Conservation (phyloP, 2,888 invertebrate genomes). For the Sinotaia quadrata region DNA sequence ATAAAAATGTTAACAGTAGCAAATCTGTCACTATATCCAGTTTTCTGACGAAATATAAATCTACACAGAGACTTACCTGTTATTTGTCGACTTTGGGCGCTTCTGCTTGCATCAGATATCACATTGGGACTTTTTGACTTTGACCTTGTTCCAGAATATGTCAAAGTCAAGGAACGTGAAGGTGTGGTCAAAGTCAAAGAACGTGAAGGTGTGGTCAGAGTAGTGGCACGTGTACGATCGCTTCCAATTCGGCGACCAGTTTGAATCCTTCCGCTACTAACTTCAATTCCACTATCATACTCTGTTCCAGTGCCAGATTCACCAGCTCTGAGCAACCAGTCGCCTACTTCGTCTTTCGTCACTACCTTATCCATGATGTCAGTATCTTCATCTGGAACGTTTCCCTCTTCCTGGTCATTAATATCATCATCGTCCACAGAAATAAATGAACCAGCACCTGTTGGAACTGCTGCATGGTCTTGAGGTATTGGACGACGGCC, state of each 20-base stretch:
- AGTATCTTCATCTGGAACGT: constrained; percentile 28
- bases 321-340: no score
- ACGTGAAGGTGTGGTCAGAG: background rate
- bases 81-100: background rate
- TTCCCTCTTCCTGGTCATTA: constrained; percentile 20
- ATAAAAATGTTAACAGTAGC: no score
- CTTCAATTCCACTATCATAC: constrained; percentile 27
- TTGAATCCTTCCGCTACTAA: no score
- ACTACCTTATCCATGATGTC: constrained; percentile 26
- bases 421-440: constrained; percentile 8
- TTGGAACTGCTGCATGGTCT: no score
- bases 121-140: constrained; percentile 9
- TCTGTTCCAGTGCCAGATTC: constrained; percentile 18
- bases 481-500: no score
- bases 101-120: constrained; percentile 9
- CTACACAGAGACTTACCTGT: constrained; percentile 1
- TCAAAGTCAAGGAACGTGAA: constrained; percentile 12
- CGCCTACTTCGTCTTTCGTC: constrained; percentile 15
- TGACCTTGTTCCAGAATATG: constrained; percentile 4
- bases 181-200: constrained; percentile 14
- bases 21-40: no score
- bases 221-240: background rate
- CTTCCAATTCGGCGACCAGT: constrained; percentile 12
- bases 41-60: no score
- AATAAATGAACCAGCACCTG: no score